These are phyloP conservation scores for Chionoecetes opilio DNA, from an alignment of 1,140 invertebrate species.

Conservation along the genomic window DNA sequence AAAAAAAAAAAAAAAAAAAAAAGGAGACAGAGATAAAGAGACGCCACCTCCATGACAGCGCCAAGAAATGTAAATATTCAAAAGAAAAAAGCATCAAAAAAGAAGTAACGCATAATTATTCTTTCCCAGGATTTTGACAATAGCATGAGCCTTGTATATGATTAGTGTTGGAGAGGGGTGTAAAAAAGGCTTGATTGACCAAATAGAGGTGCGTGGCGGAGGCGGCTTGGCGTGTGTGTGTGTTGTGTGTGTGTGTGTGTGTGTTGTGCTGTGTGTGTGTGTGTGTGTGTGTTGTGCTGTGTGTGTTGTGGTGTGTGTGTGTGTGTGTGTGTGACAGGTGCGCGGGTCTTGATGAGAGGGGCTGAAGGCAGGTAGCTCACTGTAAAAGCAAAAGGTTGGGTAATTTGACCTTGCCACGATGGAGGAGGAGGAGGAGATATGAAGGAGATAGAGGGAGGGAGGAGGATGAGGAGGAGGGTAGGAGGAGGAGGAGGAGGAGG, in stretches of 20 bases:
- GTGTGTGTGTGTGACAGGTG: neutral
- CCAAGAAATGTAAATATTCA: neutral
- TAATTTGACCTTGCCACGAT: neutral
- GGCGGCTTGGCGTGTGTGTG: neutral
- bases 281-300: no score
- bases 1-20: neutral
- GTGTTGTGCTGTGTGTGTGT: no score
- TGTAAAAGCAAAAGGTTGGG: slow-evolving; percentile 14
- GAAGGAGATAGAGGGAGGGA: neutral
- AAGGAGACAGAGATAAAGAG: neutral
- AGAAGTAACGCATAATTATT: neutral
- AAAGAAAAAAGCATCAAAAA: no score
- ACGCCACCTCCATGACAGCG: neutral
- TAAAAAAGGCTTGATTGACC: slow-evolving; percentile 15
- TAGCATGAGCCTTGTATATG: neutral
- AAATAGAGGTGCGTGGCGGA: slow-evolving; percentile 1
- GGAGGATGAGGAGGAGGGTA: neutral
- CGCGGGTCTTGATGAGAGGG: neutral
- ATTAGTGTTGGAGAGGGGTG: neutral
- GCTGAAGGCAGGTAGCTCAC: neutral
- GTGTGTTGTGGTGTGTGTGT: no score
- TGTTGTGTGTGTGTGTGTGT: neutral
- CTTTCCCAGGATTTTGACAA: neutral
- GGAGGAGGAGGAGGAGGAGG: neutral
- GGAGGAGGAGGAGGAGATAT: neutral